Conservation (phyloP, 2,888 invertebrate species). For the Stictocephala bisonia region DNA sequence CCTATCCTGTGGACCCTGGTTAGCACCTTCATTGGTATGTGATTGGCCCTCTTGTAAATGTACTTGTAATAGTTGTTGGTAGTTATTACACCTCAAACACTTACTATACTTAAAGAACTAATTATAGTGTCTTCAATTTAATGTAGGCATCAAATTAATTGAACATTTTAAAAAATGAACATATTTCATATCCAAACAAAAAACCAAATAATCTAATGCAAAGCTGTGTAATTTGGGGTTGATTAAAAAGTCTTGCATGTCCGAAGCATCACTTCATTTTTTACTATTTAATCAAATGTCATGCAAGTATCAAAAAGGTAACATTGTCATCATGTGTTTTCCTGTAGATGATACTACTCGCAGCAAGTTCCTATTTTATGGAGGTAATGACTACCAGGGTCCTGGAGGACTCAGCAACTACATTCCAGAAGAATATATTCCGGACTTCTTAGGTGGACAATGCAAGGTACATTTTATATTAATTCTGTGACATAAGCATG, state of each 20-base stretch:
- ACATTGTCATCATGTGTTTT: slow-evolving; percentile 8
- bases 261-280: too few relatives aligned
- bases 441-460: slow-evolving; percentile 92
- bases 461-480: too few relatives aligned
- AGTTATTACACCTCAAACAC: neutral
- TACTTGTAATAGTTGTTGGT: neutral
- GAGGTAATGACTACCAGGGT: slow-evolving; percentile 86
- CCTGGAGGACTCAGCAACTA: slow-evolving; percentile 86
- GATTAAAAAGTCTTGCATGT: too few relatives aligned
- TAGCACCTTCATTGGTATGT: slow-evolving; percentile 88
- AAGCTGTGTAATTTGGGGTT: too few relatives aligned
- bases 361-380: slow-evolving; percentile 91
- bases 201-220: too few relatives aligned
- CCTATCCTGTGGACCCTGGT: slow-evolving; percentile 96
- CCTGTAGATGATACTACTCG: slow-evolving; percentile 88
- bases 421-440: slow-evolving; percentile 85
- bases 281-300: too few relatives aligned
- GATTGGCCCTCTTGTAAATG: neutral
- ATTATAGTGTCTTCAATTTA: too few relatives aligned
- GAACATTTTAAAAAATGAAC: too few relatives aligned
- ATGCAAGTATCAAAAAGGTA: neutral
- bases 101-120: too few relatives aligned
- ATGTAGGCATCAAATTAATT: too few relatives aligned
- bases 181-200: too few relatives aligned
- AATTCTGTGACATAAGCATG: too few relatives aligned